Evolutionary conservation across 2,888 invertebrate species (phyloP).

Genomic region (Slavum lentiscoides): DNA sequence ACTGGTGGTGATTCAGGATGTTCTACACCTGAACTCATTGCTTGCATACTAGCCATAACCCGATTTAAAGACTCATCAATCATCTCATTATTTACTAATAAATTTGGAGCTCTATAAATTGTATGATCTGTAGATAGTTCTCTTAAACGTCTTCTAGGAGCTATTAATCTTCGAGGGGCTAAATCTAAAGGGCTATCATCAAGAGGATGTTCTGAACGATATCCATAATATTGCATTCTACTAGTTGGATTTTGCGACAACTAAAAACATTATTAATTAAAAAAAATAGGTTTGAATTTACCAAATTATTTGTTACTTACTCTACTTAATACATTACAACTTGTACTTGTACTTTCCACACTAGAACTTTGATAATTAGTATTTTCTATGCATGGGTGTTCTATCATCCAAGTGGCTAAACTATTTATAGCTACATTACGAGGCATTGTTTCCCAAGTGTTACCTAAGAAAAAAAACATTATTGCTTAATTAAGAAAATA

Average conservation of each 20-base stretch:
- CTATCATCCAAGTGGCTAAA: slow-evolving; percentile 70
- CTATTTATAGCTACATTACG: slow-evolving; percentile 62
- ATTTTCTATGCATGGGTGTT: slow-evolving; percentile 62
- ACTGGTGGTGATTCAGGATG: slow-evolving; percentile 41
- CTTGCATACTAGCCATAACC: background rate
- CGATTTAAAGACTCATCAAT: slow-evolving; percentile 6
- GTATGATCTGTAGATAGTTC: background rate
- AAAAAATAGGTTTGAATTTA: background rate
- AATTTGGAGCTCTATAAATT: slow-evolving; percentile 7
- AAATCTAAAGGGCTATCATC: slow-evolving; percentile 39
- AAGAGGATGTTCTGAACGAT: slow-evolving; percentile 3
- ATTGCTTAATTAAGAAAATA: background rate
- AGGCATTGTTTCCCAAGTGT: slow-evolving; percentile 48
- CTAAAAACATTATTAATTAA: background rate
- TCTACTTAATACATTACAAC: slow-evolving; percentile 8
- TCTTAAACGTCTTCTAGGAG: slow-evolving; percentile 37
- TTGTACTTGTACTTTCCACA: background rate
- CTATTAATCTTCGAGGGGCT: slow-evolving; percentile 26
- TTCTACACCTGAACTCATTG: slow-evolving; percentile 30
- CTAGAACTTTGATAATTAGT: slow-evolving; percentile 30
- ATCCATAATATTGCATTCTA: background rate
- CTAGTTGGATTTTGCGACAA: background rate
- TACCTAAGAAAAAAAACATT: slow-evolving; percentile 22
- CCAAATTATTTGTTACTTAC: slow-evolving; percentile 14
- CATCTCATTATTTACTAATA: background rate